Evolutionary conservation across 2,888 invertebrate genomes (phyloP).

Genomic region (Coenonympha glycerion): DNA sequence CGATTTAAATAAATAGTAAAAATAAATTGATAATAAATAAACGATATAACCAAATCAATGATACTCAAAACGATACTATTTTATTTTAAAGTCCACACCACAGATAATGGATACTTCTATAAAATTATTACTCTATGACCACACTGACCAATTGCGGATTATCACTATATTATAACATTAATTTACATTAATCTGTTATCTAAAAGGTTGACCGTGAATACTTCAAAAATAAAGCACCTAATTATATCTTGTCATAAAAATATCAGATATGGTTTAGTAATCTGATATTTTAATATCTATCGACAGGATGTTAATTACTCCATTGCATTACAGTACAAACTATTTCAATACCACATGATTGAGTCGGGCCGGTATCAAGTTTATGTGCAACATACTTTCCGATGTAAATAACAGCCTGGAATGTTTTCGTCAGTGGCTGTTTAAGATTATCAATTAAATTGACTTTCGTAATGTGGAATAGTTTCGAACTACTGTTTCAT

Average conservation of each 20-base stretch:
- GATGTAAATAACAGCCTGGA: conserved; percentile 27
- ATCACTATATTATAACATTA: too few relatives aligned
- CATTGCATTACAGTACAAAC: conserved; percentile 9
- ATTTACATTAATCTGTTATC: neutral
- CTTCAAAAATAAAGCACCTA: neutral
- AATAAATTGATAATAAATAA: too few relatives aligned
- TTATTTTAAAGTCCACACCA: too few relatives aligned
- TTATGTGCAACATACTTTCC: conserved; percentile 26
- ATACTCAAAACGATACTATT: too few relatives aligned
- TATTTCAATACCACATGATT: conserved; percentile 21
- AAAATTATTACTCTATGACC: too few relatives aligned
- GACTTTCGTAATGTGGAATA: conserved; percentile 27
- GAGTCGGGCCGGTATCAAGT: conserved; percentile 18
- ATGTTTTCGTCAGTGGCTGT: conserved; percentile 33
- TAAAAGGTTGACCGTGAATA: neutral
- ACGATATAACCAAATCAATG: neutral
- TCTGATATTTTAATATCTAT: conserved; percentile 3
- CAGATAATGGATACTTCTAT: too few relatives aligned
- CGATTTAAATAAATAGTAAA: too few relatives aligned
- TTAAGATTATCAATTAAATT: conserved; percentile 32
- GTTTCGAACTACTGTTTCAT: conserved; percentile 7
- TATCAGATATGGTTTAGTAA: conserved; percentile 1
- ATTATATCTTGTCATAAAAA: neutral
- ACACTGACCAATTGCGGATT: too few relatives aligned
- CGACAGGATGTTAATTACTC: conserved; percentile 13